Conservation (phyloP, 1,140 invertebrate species). For the Galleria mellonella region DNA sequence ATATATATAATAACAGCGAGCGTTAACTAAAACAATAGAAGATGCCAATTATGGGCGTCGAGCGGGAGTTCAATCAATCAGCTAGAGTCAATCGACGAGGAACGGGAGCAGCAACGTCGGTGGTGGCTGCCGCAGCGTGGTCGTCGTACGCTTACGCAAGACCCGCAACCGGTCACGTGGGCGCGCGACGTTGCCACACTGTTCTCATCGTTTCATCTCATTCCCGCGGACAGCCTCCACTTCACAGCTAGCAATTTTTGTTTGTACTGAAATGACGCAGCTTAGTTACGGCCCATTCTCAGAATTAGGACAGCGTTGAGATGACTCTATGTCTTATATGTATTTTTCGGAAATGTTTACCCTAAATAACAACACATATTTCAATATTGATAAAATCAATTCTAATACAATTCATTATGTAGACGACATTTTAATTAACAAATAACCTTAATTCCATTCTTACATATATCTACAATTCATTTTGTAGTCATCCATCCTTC, state of each 20-base stretch:
- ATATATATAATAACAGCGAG: too few relatives aligned
- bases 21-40: too few relatives aligned
- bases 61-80: slow-evolving; percentile 28
- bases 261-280: slow-evolving; percentile 62
- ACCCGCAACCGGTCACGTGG: slow-evolving; percentile 64
- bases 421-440: too few relatives aligned
- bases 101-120: slow-evolving; percentile 25
- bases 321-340: slow-evolving; percentile 2
- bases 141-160: slow-evolving; percentile 70
- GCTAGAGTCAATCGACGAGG: slow-evolving; percentile 25
- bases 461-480: too few relatives aligned
- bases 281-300: slow-evolving; percentile 61
- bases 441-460: too few relatives aligned
- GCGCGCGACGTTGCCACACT: slow-evolving; percentile 56
- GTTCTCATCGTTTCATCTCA: slow-evolving; percentile 38
- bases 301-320: slow-evolving; percentile 48
- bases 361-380: slow-evolving; percentile 9
- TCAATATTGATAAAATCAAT: too few relatives aligned
- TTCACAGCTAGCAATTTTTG: slow-evolving; percentile 60
- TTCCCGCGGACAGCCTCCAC: slow-evolving; percentile 45
- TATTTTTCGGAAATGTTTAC: slow-evolving; percentile 20
- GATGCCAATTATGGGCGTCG: too few relatives aligned
- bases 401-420: too few relatives aligned
- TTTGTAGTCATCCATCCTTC: too few relatives aligned
- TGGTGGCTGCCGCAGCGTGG: slow-evolving; percentile 31